phyloP scores from a whole-genome alignment of 2,888 invertebrate species.

The Nephrotoma appendiculata region DNA sequence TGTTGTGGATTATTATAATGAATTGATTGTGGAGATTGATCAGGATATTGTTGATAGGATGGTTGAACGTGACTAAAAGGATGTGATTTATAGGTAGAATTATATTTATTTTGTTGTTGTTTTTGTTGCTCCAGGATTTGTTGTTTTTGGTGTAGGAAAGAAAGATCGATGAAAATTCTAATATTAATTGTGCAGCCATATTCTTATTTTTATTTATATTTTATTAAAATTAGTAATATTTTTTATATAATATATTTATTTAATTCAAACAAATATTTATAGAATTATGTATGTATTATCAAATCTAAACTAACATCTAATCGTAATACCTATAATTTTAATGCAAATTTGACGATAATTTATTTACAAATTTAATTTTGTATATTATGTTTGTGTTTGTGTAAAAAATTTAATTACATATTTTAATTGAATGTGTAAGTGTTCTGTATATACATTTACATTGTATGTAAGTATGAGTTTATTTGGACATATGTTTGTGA shows the following conservation, averaged over 20 bases:
- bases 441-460: not conserved
- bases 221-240: conserved; percentile 1
- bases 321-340: not conserved
- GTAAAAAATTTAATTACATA: not conserved
- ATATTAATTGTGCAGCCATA: conserved; percentile 33
- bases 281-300: not conserved
- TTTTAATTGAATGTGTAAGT: not conserved
- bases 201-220: conserved; percentile 18
- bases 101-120: conserved; percentile 21
- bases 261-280: not conserved
- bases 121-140: conserved; percentile 45
- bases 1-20: conserved; percentile 1
- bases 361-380: not conserved
- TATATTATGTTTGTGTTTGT: not conserved
- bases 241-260: not conserved
- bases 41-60: not conserved
- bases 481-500: not conserved
- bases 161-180: conserved; percentile 72
- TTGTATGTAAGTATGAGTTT: not conserved
- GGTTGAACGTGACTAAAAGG: not conserved
- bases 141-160: conserved; percentile 62
- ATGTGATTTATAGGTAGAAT: not conserved
- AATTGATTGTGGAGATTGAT: not conserved
- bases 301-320: not conserved
- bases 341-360: not conserved